These are phyloP conservation scores for Argopecten irradians DNA, from an alignment of 1,140 invertebrate species.

Conservation along the genomic window DNA sequence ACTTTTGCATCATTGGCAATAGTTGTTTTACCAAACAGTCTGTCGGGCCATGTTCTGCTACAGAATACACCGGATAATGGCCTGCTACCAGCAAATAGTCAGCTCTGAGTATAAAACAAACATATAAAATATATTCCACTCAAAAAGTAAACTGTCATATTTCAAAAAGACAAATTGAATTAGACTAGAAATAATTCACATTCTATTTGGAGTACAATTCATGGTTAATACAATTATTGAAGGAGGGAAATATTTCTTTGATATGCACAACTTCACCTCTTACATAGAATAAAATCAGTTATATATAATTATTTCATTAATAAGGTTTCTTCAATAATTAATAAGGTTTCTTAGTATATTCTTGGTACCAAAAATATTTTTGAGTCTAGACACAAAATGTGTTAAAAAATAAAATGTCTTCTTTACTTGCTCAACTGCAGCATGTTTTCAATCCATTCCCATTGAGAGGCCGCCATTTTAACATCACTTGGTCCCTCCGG, in stretches of 20 bases:
- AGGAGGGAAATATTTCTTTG: too few species aligned
- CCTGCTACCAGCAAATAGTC: constrained; percentile 77
- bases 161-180: neutral
- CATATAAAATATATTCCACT: neutral
- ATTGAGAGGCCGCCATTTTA: constrained; percentile 72
- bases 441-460: constrained; percentile 76
- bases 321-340: too few species aligned
- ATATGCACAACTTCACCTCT: too few species aligned
- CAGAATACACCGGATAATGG: constrained; percentile 79
- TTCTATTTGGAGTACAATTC: too few species aligned
- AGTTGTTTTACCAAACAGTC: constrained; percentile 75
- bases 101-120: constrained; percentile 38
- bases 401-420: too few species aligned
- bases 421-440: constrained; percentile 64
- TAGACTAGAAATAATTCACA: neutral
- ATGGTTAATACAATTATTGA: too few species aligned
- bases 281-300: too few species aligned
- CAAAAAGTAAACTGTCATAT: neutral
- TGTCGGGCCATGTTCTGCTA: constrained; percentile 78
- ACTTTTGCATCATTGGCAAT: constrained; percentile 76
- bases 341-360: too few species aligned
- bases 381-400: too few species aligned
- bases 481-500: constrained; percentile 57
- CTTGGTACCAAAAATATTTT: too few species aligned
- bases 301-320: too few species aligned